Percentiles rank a stretch among this genome's conserved stretches.
phyloP scores from a whole-genome alignment of 2,113 vertebrate genomes.

The Bucco capensis region DNA sequence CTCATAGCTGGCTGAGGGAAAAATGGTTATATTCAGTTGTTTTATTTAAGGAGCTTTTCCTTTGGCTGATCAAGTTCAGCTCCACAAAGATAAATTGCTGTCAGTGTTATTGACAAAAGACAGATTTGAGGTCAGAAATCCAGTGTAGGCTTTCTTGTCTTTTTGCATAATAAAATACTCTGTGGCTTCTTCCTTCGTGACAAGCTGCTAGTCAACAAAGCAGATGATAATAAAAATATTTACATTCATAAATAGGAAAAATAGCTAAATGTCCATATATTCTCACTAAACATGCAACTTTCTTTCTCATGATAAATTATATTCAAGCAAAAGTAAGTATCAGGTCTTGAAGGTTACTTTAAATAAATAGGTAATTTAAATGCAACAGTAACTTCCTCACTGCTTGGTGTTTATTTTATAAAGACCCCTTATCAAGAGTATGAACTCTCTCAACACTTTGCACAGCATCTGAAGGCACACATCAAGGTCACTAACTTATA shows the following conservation, averaged over 20 bases:
- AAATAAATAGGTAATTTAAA: slow-evolving; percentile 72
- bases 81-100: not conserved
- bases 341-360: slow-evolving; percentile 66
- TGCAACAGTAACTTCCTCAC: slow-evolving; percentile 57
- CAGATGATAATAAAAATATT: slow-evolving; percentile 51
- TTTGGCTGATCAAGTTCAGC: not conserved
- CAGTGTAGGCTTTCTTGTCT: not conserved
- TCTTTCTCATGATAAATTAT: slow-evolving; percentile 54
- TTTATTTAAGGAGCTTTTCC: slow-evolving; percentile 1
- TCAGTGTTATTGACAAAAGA: slow-evolving; percentile 19
- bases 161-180: slow-evolving; percentile 23
- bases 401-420: slow-evolving; percentile 38
- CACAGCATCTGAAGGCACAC: not conserved
- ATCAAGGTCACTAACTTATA: slow-evolving; percentile 10
- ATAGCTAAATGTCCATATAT: slow-evolving; percentile 24
- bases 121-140: slow-evolving; percentile 28
- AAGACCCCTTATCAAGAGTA: slow-evolving; percentile 24
- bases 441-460: slow-evolving; percentile 1
- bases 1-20: not conserved
- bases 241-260: slow-evolving; percentile 44
- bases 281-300: slow-evolving; percentile 44
- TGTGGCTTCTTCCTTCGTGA: not conserved
- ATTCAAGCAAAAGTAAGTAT: slow-evolving; percentile 52
- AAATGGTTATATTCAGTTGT: not conserved
- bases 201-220: slow-evolving; percentile 2